Evolutionary conservation across 2,888 invertebrate genomes (phyloP), one percentile per base, ranked within the genome.

Genomic region (Epirrhoe tristata): DNA sequence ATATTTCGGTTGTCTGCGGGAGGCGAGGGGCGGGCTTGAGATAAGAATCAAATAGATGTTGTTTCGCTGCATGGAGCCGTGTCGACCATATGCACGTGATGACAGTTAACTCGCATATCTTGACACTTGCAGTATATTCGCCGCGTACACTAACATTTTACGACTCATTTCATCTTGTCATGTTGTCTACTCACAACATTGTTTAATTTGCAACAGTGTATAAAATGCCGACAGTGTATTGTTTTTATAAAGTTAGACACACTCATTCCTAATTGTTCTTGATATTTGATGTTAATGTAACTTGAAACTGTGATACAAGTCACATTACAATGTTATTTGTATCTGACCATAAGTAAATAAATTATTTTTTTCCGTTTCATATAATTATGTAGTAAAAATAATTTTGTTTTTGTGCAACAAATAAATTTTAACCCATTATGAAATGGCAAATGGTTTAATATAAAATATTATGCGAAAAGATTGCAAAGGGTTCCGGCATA

Each of bases 1-100:
- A 88, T 88, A 88, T 90, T 89, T 89, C 80, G 86, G 86, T 85
- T 81, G 85, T 82, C 79, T 77, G 80, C 78, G 80, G 80, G 76
- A 79, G 77, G 79, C 79, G 70, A 77, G 75, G 79, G 74, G 74
- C 78, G 77, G 81, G 84, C 84, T 80, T 76, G 81, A 90, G 93
- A 93, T 93, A 93, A 89, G 90, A 91, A 93, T 93, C 93, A 92
- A 92, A 93, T 93, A 88, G 91, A 93, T 93, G 93, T 93, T 91
- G 91, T 91, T 93, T 89, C 91, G 85, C 86, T 91, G 90, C 92
- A 91, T 80, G 84, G 84, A 82, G 84, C 87, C 84, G 81, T 82
- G 87, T 85, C 85, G 84, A 81, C 81, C 87, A 85, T 88, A 90
- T 91, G 91, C 91, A 90, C 82, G 88, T 84, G 90, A 78, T 83